phyloP scores from a whole-genome alignment of 1,140 invertebrate species.

The Nymphalis io region DNA sequence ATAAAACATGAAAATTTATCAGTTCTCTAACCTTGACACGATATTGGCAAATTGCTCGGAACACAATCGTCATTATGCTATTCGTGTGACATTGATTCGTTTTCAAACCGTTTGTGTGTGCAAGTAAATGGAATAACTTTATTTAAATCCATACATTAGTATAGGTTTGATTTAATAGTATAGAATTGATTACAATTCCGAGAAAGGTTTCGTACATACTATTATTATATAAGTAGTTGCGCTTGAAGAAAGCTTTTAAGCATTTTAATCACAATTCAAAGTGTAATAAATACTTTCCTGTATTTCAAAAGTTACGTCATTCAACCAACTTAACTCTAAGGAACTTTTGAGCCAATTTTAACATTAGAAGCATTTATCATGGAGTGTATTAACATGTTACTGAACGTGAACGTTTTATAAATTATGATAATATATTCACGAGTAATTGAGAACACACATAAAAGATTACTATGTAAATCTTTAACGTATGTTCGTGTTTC shows the following conservation, averaged over 20 bases:
- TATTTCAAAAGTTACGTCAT: not conserved
- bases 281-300: not conserved
- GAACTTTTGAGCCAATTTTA: slow-evolving; percentile 5
- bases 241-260: too few species aligned
- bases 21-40: not conserved
- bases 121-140: too few species aligned
- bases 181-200: too few species aligned
- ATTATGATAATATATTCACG: not conserved
- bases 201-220: too few species aligned
- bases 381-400: not conserved
- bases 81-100: slow-evolving; percentile 1
- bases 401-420: not conserved
- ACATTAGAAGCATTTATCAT: not conserved
- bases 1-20: slow-evolving; percentile 2
- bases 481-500: too few species aligned
- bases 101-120: not conserved
- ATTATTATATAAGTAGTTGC: too few species aligned
- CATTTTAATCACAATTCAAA: not conserved
- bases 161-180: too few species aligned
- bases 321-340: not conserved
- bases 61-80: not conserved
- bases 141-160: too few species aligned
- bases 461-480: too few species aligned
- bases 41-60: slow-evolving; percentile 5
- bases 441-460: too few species aligned